Base-by-base conservation (phyloP, 2,797 vertebrate species). In the Discoglossus pictus region DNA sequence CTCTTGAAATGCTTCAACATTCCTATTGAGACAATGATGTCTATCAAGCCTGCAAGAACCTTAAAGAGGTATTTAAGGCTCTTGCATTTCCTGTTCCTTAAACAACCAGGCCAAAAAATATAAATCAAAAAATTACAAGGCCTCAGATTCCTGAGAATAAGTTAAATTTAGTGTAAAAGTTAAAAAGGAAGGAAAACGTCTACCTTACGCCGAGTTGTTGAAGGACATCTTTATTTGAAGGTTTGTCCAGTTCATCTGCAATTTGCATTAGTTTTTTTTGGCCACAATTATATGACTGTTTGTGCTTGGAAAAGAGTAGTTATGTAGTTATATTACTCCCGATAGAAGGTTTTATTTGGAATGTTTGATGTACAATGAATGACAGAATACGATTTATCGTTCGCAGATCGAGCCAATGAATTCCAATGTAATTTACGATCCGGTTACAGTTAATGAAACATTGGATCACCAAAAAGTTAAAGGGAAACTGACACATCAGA, bases 191-290 rank as follows among this genome's bases (percentile, higher is more conserved):
- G 46, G n/a, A 25, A 52, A 42, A 34, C 27, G 7, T 60, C 46
- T 40, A 24, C 20, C 12, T 36, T 40, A 42, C 18, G 2, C 25
- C 6, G 15, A 43, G 40, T 42, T 18, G 55, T 59, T 68, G 55
- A 52, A 50, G 54, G 65, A 67, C 44, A 51, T 24, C 54, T 58
- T 39, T 50, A 58, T 58, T 66, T 56, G 35, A 58, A 48, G 44
- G 16, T 15, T 24, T 67, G 13, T 17, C 23, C 4, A 17, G 21
- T 38, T 40, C 55, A 34, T 68, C 65, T 60, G 53, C 16, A 34
- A 67, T 48, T 58, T 42, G 27, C 53, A 64, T 64, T 64, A 64
- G 11, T 17, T 8, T n/a, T 64, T 31, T 8, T 31, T 4, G 27
- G 8, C 27, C 4, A 8, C 4, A 31, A 31, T 31, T 8, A 4